phyloP scores from a whole-genome alignment of 35 echinoderm and acorn worm genomes.

The Ptychodera flava region DNA sequence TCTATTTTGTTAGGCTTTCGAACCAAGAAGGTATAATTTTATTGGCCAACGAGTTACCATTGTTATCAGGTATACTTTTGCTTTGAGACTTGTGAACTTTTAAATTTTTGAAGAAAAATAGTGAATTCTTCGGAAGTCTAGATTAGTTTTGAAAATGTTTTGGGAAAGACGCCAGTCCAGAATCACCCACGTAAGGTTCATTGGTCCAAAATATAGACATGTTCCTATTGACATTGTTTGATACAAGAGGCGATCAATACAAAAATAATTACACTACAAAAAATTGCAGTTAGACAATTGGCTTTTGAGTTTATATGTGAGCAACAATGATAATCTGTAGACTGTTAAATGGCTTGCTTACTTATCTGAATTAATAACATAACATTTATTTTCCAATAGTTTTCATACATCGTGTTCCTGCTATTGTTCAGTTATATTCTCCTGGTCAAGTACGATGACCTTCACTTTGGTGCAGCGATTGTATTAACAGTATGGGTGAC shows the following conservation, averaged over 20 bases:
- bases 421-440: constrained; percentile 58
- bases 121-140: no score
- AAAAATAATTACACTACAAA: background rate
- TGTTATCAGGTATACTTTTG: background rate
- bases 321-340: background rate
- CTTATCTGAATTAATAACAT: background rate
- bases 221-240: background rate
- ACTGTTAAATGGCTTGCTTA: background rate
- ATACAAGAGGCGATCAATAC: background rate
- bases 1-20: background rate
- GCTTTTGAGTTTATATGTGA: background rate
- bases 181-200: no score
- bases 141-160: no score
- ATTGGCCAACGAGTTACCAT: background rate
- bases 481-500: constrained; percentile 51
- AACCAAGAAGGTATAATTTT: background rate
- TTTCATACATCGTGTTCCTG: constrained; percentile 55
- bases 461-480: constrained; percentile 20
- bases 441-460: constrained; percentile 20
- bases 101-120: no score
- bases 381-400: constrained; percentile 30
- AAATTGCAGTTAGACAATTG: background rate
- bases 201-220: no score
- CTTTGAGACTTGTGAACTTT: background rate
- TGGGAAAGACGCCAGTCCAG: no score